phyloP scores from a whole-genome alignment of 2,797 vertebrate species.

The Muscicapa comitata region DNA sequence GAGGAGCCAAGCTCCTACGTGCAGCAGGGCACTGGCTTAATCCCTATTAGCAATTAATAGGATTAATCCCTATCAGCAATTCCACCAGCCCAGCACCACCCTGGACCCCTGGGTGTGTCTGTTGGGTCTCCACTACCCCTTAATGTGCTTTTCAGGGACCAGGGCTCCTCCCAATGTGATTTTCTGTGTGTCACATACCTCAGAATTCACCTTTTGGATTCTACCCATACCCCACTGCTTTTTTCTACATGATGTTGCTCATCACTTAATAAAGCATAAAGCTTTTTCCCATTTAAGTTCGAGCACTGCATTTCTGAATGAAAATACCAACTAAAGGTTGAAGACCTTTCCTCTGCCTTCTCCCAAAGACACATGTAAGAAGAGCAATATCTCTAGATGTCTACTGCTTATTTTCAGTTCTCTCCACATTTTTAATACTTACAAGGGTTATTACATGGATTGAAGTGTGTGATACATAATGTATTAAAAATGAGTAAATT shows the following conservation, averaged over 20 bases:
- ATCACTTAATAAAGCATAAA: not conserved
- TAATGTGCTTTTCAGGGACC: no score
- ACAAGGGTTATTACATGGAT: not conserved
- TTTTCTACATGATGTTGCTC: not conserved
- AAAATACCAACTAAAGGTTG: not conserved
- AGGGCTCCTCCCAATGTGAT: fast-evolving
- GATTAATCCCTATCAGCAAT: not conserved
- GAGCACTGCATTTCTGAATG: not conserved
- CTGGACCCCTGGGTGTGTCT: not conserved
- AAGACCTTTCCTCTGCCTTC: not conserved
- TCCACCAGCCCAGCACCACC: not conserved
- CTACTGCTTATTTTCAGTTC: not conserved
- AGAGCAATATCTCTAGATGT: not conserved
- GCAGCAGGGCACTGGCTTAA: not conserved
- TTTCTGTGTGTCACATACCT: not conserved
- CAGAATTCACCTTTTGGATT: not conserved
- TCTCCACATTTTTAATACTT: not conserved
- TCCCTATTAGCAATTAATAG: no score
- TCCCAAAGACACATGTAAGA: fast-evolving
- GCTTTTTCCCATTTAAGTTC: not conserved
- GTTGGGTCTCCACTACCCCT: not conserved
- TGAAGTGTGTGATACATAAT: not conserved
- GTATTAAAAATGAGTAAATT: not conserved
- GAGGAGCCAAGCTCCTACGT: not conserved
- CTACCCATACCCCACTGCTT: not conserved